Evolutionary conservation across 2,797 vertebrate genomes (phyloP).

Genomic region (Ibycter americanus): DNA sequence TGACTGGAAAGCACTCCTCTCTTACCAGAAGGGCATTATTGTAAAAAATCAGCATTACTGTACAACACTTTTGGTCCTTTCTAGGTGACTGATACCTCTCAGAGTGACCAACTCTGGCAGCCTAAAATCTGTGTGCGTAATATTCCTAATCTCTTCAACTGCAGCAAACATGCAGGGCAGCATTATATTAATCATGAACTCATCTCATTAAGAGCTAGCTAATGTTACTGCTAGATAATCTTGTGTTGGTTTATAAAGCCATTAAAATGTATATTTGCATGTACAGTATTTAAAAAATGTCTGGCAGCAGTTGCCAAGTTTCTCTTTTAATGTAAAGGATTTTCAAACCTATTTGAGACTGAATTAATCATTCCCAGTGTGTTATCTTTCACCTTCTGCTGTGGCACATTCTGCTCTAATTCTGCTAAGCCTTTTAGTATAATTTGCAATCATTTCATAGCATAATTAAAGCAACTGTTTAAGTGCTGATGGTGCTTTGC

Average conservation of each 20-base stretch:
- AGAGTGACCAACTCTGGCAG: neutral
- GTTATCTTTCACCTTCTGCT: slow-evolving; percentile 34
- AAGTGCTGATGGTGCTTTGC: slow-evolving; percentile 16
- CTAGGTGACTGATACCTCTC: neutral
- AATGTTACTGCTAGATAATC: neutral
- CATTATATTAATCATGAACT: neutral
- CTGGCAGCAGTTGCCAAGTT: neutral
- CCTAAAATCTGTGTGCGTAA: neutral
- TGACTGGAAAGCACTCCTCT: neutral
- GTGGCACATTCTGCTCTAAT: slow-evolving; percentile 13
- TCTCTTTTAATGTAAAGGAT: neutral
- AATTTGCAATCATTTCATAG: neutral
- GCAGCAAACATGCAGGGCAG: neutral
- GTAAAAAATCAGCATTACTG: neutral
- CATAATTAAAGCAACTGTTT: neutral
- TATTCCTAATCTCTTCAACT: neutral
- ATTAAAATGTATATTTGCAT: neutral
- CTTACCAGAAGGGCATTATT: neutral
- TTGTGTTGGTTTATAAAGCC: neutral
- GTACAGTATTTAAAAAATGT: neutral
- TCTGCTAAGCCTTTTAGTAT: slow-evolving; percentile 23
- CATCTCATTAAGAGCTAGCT: neutral
- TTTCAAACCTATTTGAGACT: neutral
- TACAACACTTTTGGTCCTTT: neutral
- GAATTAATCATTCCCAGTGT: slow-evolving; percentile 22